phyloP scores from a whole-genome alignment of 2,113 vertebrate species.

The Syngnathoides biaculeatus region DNA sequence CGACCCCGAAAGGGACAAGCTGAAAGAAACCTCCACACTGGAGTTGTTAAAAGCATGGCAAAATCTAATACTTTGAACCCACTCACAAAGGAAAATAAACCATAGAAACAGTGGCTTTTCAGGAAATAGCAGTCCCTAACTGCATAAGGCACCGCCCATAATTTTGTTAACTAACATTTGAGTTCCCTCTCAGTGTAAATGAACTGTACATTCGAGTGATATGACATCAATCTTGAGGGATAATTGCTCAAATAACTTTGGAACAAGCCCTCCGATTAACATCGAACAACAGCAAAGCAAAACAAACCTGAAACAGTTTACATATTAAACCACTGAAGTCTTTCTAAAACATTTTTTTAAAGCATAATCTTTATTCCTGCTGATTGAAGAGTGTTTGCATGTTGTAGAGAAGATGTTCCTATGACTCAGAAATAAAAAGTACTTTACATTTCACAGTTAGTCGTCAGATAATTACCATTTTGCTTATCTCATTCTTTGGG shows the following conservation, averaged over 20 bases:
- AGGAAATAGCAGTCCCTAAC: conserved; percentile 40
- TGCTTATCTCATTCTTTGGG: conserved; percentile 9
- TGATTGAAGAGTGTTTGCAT: not conserved
- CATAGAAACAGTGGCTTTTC: conserved; percentile 19
- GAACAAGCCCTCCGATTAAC: conserved; percentile 9
- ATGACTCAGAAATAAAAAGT: not conserved
- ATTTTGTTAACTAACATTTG: conserved; percentile 14
- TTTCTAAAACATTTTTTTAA: not conserved
- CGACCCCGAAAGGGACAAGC: too few species aligned
- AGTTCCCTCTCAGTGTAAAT: conserved; percentile 8
- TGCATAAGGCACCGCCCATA: conserved; percentile 34
- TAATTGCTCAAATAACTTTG: conserved; percentile 3
- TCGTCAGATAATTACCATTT: not conserved
- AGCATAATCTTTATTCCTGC: conserved; percentile 11
- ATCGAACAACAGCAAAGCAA: conserved; percentile 11
- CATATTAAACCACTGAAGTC: not conserved
- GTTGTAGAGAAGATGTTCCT: not conserved
- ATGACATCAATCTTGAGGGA: not conserved
- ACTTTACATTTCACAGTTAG: not conserved
- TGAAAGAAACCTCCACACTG: too few species aligned
- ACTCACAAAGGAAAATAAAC: conserved; percentile 41
- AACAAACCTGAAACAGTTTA: conserved; percentile 1
- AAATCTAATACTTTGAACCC: conserved; percentile 23
- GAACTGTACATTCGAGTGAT: not conserved
- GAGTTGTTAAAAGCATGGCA: conserved; percentile 22